Evolutionary conservation across 2,797 vertebrate genomes (phyloP).

Genomic region (Microctenopoma lineatum): DNA sequence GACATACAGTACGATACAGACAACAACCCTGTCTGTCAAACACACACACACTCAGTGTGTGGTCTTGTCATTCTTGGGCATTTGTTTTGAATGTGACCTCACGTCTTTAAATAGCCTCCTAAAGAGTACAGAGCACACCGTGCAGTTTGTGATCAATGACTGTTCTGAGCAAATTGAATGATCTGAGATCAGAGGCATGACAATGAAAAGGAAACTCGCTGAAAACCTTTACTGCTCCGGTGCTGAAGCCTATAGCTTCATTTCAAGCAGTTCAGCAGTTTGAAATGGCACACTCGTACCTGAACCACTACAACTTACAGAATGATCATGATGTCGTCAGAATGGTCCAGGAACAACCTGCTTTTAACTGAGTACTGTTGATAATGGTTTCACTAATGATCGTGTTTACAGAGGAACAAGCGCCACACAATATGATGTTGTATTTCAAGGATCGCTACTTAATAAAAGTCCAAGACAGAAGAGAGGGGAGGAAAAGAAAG

Average conservation of each 20-base stretch:
- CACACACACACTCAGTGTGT: conserved; percentile 56
- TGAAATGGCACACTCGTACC: neutral
- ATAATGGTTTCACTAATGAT: conserved; percentile 18
- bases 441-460: conserved; percentile 17
- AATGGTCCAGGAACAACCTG: neutral
- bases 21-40: conserved; percentile 10
- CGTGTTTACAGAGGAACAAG: conserved; percentile 22
- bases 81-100: conserved; percentile 66
- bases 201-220: conserved; percentile 16
- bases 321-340: neutral
- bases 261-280: neutral
- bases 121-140: conserved; percentile 48
- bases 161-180: conserved; percentile 5
- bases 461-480: conserved; percentile 25
- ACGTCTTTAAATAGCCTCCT: conserved; percentile 69
- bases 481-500: conserved; percentile 6
- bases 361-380: neutral
- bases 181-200: conserved; percentile 31
- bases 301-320: neutral
- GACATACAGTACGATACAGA: neutral
- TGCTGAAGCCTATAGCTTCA: neutral
- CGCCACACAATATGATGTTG: conserved; percentile 4
- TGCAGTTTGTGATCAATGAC: conserved; percentile 27
- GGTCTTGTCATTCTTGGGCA: conserved; percentile 65
- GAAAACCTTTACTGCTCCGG: neutral